phyloP scores from a whole-genome alignment of 2,888 invertebrate species.

The Orthosia incerta region DNA sequence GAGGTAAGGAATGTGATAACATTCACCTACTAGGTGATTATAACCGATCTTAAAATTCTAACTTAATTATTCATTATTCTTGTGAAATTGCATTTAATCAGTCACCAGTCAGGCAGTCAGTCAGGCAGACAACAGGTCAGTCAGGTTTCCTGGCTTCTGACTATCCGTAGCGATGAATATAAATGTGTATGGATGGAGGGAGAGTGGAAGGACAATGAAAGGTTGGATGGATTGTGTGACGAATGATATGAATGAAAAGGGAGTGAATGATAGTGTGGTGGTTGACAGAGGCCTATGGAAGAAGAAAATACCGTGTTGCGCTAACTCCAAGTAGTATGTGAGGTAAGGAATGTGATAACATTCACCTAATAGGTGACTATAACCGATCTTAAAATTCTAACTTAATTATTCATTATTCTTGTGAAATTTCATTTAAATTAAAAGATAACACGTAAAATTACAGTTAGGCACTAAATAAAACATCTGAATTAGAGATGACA shows the following conservation, averaged over 20 bases:
- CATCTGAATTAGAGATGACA: slow-evolving; percentile 1
- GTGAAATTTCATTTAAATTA: background rate
- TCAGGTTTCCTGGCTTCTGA: too few species aligned
- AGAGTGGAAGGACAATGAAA: too few species aligned
- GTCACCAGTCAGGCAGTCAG: too few species aligned
- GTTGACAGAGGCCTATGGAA: background rate
- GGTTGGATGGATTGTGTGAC: too few species aligned
- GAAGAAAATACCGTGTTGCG: background rate
- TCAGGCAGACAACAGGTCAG: too few species aligned
- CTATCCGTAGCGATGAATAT: too few species aligned
- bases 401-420: background rate
- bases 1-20: background rate
- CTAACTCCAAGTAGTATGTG: background rate
- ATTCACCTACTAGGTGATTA: too few species aligned
- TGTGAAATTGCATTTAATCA: too few species aligned
- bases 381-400: background rate
- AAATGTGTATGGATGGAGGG: too few species aligned
- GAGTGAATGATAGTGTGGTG: background rate
- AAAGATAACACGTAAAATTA: background rate
- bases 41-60: too few species aligned
- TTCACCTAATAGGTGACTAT: too few species aligned
- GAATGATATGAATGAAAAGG: background rate
- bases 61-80: too few species aligned
- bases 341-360: background rate
- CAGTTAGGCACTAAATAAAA: background rate